Percentiles rank a stretch among this genome's conserved stretches.
Evolutionary conservation across 2,797 vertebrate genomes (phyloP).

Genomic region (Amblyopsis hoosieri): DNA sequence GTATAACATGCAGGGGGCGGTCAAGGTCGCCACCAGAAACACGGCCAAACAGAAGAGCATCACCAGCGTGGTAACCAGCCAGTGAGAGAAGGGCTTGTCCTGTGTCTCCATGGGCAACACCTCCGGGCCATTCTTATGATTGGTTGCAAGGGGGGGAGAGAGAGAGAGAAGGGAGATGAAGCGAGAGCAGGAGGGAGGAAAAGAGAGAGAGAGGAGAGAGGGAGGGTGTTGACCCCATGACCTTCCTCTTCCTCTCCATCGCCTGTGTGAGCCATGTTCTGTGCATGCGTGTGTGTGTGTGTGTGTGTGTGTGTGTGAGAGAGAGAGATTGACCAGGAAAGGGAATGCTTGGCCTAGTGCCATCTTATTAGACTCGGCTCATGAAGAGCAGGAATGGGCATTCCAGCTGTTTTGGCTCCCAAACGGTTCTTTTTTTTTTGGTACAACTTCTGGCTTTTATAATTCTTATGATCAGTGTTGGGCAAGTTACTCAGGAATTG

Average conservation of each 20-base stretch:
- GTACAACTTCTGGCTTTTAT: no score
- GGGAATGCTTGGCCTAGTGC: no score
- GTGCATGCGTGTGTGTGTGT: neutral
- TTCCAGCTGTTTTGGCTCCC: no score
- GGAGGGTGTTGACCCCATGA: neutral
- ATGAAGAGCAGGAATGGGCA: no score
- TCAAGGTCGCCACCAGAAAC: conserved; percentile 82
- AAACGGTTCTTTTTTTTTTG: no score
- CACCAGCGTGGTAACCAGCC: conserved; percentile 87
- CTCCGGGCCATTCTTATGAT: conserved; percentile 79
- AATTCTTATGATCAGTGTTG: no score
- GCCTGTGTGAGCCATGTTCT: conserved; percentile 34
- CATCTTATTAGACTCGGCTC: no score
- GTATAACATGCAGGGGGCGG: conserved; percentile 85
- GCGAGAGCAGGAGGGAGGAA: neutral
- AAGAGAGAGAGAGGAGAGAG: neutral
- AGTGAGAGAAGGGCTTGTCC: conserved; percentile 77
- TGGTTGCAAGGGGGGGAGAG: neutral
- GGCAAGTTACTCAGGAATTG: no score
- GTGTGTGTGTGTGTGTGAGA: conserved; percentile 1
- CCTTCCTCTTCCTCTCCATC: conserved; percentile 38
- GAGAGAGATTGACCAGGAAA: neutral
- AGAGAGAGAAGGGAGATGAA: neutral
- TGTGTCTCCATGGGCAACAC: conserved; percentile 70
- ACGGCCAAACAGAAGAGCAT: conserved; percentile 84